Percentiles rank a stretch among this genome's conserved stretches.
These are phyloP conservation scores for Pelosia muscerda DNA, from an alignment of 2,888 invertebrate genomes.

Conservation along the genomic window DNA sequence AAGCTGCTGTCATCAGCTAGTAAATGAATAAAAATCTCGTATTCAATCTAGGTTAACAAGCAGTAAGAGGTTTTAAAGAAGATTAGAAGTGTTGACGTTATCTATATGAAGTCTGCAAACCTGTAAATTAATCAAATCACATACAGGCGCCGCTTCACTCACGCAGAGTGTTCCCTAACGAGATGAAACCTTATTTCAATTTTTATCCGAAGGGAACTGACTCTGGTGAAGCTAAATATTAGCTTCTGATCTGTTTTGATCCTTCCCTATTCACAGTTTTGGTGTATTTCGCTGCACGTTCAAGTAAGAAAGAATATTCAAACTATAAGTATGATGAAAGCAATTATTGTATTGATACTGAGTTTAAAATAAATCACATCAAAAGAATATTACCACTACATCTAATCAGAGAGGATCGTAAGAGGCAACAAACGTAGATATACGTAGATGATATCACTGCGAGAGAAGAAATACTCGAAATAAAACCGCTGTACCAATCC, in stretches of 20 bases:
- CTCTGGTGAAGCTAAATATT: slow-evolving; percentile 21
- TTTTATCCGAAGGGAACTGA: slow-evolving; percentile 31
- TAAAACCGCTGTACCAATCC: too few relatives aligned
- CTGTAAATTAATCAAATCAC: slow-evolving; percentile 24
- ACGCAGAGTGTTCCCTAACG: slow-evolving; percentile 24
- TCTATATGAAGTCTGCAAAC: slow-evolving; percentile 8
- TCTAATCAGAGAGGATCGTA: too few relatives aligned
- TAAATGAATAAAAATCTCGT: too few relatives aligned
- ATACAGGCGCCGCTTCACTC: slow-evolving; percentile 16
- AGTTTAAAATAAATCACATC: too few relatives aligned
- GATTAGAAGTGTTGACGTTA: slow-evolving; percentile 6
- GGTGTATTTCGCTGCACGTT: slow-evolving; percentile 1
- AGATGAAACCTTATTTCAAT: slow-evolving; percentile 38
- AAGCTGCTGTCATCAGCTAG: too few relatives aligned
- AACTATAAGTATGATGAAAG: too few relatives aligned
- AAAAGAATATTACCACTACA: too few relatives aligned
- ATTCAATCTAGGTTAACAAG: not conserved
- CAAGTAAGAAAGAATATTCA: too few relatives aligned
- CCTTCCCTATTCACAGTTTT: slow-evolving; percentile 18
- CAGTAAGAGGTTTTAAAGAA: slow-evolving; percentile 9
- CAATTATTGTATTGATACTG: too few relatives aligned
- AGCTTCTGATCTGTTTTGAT: slow-evolving; percentile 13
- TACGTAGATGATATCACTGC: too few relatives aligned
- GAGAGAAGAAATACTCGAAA: too few relatives aligned
- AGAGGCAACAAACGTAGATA: too few relatives aligned